These are phyloP conservation scores for Oophaga sylvatica DNA, from an alignment of 2,797 vertebrate genomes.

Conservation along the genomic window DNA sequence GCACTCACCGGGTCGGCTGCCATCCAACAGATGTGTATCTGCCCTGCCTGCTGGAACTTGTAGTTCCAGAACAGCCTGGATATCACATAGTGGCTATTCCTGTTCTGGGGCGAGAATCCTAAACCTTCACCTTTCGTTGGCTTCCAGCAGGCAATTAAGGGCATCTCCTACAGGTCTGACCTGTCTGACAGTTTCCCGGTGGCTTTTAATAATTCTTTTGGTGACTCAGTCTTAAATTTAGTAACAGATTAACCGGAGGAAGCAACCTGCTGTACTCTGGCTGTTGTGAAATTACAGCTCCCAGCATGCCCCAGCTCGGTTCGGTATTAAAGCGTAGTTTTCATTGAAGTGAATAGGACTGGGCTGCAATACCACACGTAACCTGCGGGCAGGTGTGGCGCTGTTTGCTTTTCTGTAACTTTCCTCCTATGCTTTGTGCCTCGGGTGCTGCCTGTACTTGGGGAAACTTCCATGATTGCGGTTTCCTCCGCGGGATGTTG, in stretches of 20 bases:
- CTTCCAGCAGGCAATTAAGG: not conserved
- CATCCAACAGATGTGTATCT: not conserved
- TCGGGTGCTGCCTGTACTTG: too few relatives aligned
- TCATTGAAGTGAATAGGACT: too few relatives aligned
- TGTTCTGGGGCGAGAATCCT: not conserved
- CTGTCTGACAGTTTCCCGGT: constrained; percentile 2
- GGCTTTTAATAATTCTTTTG: not conserved
- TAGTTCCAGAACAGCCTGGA: not conserved
- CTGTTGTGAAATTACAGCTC: too few relatives aligned
- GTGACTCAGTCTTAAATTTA: constrained; percentile 21
- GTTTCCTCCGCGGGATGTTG: too few relatives aligned
- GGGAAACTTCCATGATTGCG: too few relatives aligned
- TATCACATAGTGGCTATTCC: not conserved
- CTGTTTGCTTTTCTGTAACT: too few relatives aligned
- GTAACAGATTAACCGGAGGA: constrained; percentile 4
- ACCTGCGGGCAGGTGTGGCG: too few relatives aligned
- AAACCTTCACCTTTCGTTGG: not conserved
- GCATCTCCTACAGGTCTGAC: constrained; percentile 36
- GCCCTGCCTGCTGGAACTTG: not conserved
- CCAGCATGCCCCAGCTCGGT: too few relatives aligned
- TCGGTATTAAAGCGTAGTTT: too few relatives aligned
- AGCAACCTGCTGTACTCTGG: too few relatives aligned
- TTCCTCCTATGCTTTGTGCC: too few relatives aligned
- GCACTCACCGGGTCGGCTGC: not conserved
- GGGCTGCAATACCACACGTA: too few relatives aligned